Conservation (phyloP, 1,140 invertebrate species). For the Lepidurus apus region DNA sequence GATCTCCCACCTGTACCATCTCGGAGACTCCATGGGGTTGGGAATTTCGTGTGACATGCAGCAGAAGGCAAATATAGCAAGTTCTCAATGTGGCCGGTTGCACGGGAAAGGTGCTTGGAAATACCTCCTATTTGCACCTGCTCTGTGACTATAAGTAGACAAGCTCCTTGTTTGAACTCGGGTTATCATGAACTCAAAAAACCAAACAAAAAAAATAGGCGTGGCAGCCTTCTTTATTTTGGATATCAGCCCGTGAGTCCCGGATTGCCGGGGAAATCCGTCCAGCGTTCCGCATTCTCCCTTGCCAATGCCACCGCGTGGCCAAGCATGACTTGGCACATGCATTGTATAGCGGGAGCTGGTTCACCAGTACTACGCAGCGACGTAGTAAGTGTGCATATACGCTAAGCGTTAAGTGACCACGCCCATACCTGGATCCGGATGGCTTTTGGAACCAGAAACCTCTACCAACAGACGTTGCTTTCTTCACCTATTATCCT, state of each 20-base stretch:
- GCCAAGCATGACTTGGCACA: neutral
- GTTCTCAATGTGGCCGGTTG: neutral
- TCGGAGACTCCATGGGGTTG: neutral
- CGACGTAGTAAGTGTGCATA: neutral
- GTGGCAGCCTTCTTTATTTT: neutral
- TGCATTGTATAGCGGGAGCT: neutral
- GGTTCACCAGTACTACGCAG: neutral
- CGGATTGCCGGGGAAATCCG: slow-evolving; percentile 17
- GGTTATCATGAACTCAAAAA: neutral
- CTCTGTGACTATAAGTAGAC: neutral
- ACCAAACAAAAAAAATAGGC: neutral
- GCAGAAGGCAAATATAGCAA: neutral
- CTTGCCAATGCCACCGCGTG: neutral
- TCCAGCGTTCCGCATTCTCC: slow-evolving; percentile 1
- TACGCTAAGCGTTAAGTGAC: neutral
- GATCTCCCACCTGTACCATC: neutral
- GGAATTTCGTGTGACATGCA: neutral
- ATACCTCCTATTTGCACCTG: slow-evolving; percentile 9
- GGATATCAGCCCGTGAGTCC: neutral
- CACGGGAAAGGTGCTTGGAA: neutral
- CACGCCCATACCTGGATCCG: slow-evolving; percentile 13
- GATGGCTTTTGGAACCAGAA: neutral
- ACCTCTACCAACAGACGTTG: neutral
- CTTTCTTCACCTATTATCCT: neutral
- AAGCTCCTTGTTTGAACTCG: slow-evolving; percentile 7